Conservation (phyloP, 1,140 invertebrate species). For the Zaprionus kolodkinae region DNA sequence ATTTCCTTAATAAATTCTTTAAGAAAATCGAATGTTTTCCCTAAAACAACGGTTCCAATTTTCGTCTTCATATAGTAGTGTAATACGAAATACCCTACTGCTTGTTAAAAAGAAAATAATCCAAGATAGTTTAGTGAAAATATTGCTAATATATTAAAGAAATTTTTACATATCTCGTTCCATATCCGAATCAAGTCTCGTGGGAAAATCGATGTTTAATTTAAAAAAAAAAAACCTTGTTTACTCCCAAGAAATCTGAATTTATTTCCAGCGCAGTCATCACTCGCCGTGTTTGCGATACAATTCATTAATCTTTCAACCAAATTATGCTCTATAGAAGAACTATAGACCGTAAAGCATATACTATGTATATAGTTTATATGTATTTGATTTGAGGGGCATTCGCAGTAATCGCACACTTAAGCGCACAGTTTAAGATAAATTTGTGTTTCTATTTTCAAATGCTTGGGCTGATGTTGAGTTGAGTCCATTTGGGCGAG, state of each 20-base stretch:
- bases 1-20: too few species aligned
- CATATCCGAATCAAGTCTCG: not conserved
- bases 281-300: not conserved
- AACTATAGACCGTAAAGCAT: not conserved
- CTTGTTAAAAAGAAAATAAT: not conserved
- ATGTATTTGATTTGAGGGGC: not conserved
- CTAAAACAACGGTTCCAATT: too few species aligned
- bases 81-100: not conserved
- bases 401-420: constrained; percentile 6
- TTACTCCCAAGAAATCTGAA: not conserved
- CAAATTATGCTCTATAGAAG: not conserved
- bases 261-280: not conserved
- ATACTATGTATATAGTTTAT: not conserved
- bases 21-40: too few species aligned
- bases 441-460: constrained; percentile 9
- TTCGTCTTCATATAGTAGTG: not conserved
- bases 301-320: not conserved
- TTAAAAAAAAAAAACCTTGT: not conserved
- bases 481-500: not conserved
- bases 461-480: not conserved
- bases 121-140: not conserved
- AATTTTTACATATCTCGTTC: too few species aligned
- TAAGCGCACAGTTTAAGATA: constrained; percentile 10
- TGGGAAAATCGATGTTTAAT: not conserved
- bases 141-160: not conserved